Evolutionary conservation across 2,113 vertebrate genomes (phyloP).

Genomic region (Rhea americana): DNA sequence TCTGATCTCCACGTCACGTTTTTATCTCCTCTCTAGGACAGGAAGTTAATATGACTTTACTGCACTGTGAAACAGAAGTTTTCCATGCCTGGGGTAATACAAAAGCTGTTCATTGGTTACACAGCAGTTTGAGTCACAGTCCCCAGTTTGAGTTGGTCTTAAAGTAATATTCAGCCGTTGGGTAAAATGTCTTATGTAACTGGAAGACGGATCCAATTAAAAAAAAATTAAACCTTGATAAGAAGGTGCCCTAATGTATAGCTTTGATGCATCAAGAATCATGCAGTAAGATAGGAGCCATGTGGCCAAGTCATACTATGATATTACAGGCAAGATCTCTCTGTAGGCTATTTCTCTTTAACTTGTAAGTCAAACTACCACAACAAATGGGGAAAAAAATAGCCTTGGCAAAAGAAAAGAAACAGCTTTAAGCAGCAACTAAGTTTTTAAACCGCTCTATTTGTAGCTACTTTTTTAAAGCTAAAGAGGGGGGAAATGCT

Average conservation of each 20-base stretch:
- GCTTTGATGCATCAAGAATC: background rate
- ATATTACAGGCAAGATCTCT: background rate
- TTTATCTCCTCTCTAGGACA: slow-evolving; percentile 81
- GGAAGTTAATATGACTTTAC: background rate
- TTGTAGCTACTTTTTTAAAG: slow-evolving; percentile 15
- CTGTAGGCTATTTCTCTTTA: background rate
- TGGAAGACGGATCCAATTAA: background rate
- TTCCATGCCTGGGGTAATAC: background rate
- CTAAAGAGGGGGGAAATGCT: background rate
- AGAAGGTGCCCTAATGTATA: background rate
- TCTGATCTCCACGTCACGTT: slow-evolving; percentile 91
- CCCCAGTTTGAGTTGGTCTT: background rate
- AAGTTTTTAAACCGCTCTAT: slow-evolving; percentile 27
- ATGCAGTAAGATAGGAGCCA: background rate
- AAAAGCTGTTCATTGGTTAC: background rate
- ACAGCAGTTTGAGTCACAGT: background rate
- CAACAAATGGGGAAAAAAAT: background rate
- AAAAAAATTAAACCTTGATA: background rate
- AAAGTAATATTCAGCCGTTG: background rate
- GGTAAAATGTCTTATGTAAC: background rate
- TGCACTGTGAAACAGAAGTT: background rate
- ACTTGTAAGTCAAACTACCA: background rate
- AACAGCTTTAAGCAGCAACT: slow-evolving; percentile 10
- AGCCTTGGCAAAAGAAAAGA: background rate
- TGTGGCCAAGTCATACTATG: background rate